Conservation (phyloP, 1,140 invertebrate genomes). For the Drosophila jambulina region DNA sequence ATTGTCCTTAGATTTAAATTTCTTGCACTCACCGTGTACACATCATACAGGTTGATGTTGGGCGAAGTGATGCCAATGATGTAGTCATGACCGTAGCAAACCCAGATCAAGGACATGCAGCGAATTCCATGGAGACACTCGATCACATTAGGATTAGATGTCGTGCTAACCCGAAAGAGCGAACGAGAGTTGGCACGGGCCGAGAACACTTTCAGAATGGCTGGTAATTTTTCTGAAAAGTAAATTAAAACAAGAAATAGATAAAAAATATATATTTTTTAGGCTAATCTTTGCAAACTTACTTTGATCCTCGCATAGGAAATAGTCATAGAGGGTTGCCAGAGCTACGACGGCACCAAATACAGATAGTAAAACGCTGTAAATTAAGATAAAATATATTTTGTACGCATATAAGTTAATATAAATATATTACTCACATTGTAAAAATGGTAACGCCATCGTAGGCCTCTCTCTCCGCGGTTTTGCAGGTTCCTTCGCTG, state of each 20-base stretch:
- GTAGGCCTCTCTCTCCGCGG: conserved; percentile 23
- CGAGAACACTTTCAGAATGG: conserved; percentile 48
- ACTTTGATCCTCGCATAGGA: conserved; percentile 52
- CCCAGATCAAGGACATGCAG: conserved; percentile 88
- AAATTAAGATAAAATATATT: too few species aligned
- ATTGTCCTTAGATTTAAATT: background rate
- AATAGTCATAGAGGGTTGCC: conserved; percentile 57
- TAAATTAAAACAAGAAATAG: background rate
- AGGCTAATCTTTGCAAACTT: background rate
- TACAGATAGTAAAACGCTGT: conserved; percentile 46
- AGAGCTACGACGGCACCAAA: conserved; percentile 19
- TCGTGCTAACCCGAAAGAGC: conserved; percentile 42
- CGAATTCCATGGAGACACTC: conserved; percentile 87
- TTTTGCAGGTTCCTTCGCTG: conserved; percentile 27
- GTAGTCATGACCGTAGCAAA: conserved; percentile 87
- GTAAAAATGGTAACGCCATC: conserved; percentile 56
- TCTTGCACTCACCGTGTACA: conserved; percentile 19
- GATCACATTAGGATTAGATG: conserved; percentile 62
- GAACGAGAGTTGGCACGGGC: conserved; percentile 51
- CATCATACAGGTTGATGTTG: conserved; percentile 59
- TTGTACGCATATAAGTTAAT: too few species aligned
- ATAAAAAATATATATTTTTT: background rate
- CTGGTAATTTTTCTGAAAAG: conserved; percentile 43
- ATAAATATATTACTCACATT: too few species aligned
- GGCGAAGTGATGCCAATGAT: conserved; percentile 61